Evolutionary conservation across 2,113 vertebrate genomes (phyloP), one percentile per base, ranked within the genome.

Genomic region (Erythrolamprus reginae): DNA sequence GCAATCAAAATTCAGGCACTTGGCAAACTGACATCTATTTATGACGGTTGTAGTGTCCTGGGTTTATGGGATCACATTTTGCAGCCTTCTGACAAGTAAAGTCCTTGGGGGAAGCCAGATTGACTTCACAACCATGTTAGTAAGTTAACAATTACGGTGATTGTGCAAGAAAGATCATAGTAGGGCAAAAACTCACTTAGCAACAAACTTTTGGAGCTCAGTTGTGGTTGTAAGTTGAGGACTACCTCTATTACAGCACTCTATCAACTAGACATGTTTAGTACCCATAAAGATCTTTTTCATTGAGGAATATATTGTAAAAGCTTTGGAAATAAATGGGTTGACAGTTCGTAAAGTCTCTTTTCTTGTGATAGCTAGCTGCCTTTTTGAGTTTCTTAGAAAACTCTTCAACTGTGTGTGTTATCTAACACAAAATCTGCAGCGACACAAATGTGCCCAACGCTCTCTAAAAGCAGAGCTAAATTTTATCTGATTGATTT

Each of bases 341-440:
- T 38, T 38, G 65, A 38, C 21, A 33, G 15, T 77, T 21, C 1
- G 42, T 84, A 89, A 86, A 86, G 87, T 47, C 65, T 92, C 28
- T 89, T 61, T 28, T 83, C 42, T 87, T 88, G 89, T 93, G 90
- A 93, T 88, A 55, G 88, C 87, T 8, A 4, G 23, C 86, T 56
- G 38, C 33, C 38, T 56, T 55, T 12, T 50, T 52, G 89, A 93
- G 90, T 53, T 58, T 65, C 87, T 12, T 70, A 86, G 70, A 94
- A 93, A 88, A 33, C 5, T 52, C 3, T 77, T 23, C 56, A 58
- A 45, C 15, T 53, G 47, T 2, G 1, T 86, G 51, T 65, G 45
- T 82, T 33, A 33, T 26, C 33, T 28, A 28, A 24, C 70, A 89
- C 89, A 93, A 88, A 88, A 91, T 92, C 90, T 87, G 56, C 2